Conservation (phyloP, 2,113 vertebrate genomes). For the Malurus cyaneus region DNA sequence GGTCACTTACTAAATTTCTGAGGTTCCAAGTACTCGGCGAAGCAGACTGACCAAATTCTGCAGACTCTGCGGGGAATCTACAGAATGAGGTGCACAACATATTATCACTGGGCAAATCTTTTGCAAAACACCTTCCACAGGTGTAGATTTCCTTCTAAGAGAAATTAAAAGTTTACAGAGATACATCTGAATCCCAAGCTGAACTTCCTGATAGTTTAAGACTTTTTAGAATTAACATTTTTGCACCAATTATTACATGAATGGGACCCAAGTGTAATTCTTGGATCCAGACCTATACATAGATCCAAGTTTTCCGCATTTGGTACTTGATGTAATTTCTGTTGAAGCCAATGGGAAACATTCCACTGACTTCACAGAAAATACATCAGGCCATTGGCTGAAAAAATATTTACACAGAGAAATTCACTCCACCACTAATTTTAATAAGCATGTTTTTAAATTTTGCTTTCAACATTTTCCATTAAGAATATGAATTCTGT, state of each 20-base stretch:
- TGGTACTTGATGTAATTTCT: background rate
- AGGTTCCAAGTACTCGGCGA: background rate
- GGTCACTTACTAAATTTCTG: background rate
- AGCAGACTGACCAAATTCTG: background rate
- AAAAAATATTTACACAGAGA: constrained; percentile 4
- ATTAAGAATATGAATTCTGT: background rate
- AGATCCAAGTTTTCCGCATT: background rate
- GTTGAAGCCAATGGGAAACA: background rate
- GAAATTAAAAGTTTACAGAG: background rate
- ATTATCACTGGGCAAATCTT: background rate
- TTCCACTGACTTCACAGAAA: constrained; percentile 12
- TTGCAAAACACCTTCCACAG: background rate
- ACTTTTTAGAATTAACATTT: background rate
- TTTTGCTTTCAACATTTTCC: background rate
- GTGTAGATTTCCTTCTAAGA: background rate
- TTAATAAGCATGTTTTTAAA: constrained; percentile 32
- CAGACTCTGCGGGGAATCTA: background rate
- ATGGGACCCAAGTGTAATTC: background rate
- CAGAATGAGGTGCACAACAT: background rate
- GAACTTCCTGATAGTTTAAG: background rate
- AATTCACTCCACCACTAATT: background rate
- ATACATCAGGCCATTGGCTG: background rate
- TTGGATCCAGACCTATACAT: background rate
- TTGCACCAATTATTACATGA: background rate
- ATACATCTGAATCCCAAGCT: background rate